Evolutionary conservation across 2,797 vertebrate genomes (phyloP), one percentile per base, ranked within the genome.

Genomic region (Artibeus jamaicensis): DNA sequence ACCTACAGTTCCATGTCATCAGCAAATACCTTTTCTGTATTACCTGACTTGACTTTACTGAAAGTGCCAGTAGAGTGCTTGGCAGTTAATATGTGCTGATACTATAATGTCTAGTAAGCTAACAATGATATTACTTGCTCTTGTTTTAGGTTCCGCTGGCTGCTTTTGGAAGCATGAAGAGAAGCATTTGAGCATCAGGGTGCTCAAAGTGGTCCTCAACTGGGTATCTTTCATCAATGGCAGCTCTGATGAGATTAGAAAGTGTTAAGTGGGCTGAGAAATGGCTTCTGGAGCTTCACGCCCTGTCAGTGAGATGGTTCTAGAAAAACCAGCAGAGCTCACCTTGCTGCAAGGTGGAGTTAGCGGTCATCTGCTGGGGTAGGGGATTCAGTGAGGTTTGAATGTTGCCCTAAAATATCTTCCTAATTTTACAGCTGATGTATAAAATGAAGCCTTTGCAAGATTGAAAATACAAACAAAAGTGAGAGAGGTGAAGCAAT

Each of bases 401-500:
- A 92, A 22, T 9, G 2, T 50, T 71, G 6, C 29, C 59, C 21
- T 92, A 19, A 14, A 48, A 29, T 68, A 48, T 19, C 19, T 79
- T 37, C 68, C 74, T 79, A 89, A 94, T 92, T 85, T 93, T 81
- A 87, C 2, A 86, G 34, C 32, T 37, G 32, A 65, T 88, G 62
- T 62, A 59, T 90, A 59, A 83, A 65, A 87, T 70, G n/a, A 53
- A 83, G 12, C 19, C 42, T 87, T 92, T 79, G 62, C n/a, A 88
- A 86, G 85, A 83, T 44, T 22, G 46, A 87, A 73, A 81, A 91
- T 93, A 21, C 55, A 87, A 79, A 90, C 53, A 70, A 70, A 73
- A 86, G 57, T 82, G 37, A 95, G 74, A 94, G 55, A 68, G 12
- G 32, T 0, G 1, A 92, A 87, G 16, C n/a, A 46, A 90, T 87